A percentile compares a stretch with the other conserved stretches of the same genome.
Conservation (phyloP, 64 coral and sea anemone genomes). For the Porites lutea region DNA sequence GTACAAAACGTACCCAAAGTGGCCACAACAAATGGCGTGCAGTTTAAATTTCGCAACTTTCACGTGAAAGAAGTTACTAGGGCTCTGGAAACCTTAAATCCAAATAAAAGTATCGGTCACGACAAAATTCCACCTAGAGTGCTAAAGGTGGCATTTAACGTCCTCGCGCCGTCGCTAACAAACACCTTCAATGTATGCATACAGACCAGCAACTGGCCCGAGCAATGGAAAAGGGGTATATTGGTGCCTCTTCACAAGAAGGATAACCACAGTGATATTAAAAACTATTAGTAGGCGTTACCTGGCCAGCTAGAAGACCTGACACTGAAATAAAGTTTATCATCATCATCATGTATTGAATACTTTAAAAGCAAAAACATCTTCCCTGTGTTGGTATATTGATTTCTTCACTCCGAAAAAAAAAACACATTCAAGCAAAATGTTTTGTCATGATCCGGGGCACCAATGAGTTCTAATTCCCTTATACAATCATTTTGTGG, state of each 20-base stretch:
- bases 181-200: neutral
- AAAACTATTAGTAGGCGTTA: no score
- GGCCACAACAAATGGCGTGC: neutral
- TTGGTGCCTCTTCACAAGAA: slow-evolving; percentile 3
- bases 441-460: no score
- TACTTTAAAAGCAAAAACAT: no score
- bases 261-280: neutral
- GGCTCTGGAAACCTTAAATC: neutral
- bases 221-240: neutral
- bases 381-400: no score
- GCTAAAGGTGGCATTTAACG: neutral
- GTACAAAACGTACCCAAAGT: neutral
- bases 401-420: no score
- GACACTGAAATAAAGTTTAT: no score
- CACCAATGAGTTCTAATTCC: no score
- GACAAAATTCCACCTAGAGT: neutral
- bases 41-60: neutral
- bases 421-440: no score
- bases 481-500: no score
- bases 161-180: neutral
- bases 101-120: neutral
- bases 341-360: no score
- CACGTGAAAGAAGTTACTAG: neutral
- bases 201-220: neutral
- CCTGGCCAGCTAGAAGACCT: no score